Evolutionary conservation across 2,113 vertebrate species (phyloP), one percentile per base, ranked within the genome.

Genomic region (Crotalus horridus): DNA sequence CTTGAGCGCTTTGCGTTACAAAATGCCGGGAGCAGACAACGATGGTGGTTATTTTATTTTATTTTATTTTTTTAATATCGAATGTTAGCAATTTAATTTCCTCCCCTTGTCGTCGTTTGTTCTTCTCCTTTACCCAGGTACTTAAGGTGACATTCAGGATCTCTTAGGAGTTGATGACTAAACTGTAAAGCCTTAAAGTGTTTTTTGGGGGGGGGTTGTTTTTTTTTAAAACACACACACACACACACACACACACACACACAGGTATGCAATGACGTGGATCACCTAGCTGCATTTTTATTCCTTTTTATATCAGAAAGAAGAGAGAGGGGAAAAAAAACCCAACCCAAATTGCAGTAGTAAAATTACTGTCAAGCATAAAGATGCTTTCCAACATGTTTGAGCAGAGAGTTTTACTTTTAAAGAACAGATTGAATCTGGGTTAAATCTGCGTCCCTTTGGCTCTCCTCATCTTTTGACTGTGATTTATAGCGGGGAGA

Each of bases 381-480:
- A 6, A 93, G 93, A 88, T 89, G 85, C 2, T 64, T 89, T 39
- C 90, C 33, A 81, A 95, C 39, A 26, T 74, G 69, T 58, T 11
- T 89, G 48, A 87, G 29, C 10, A 86, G 13, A 23, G 56, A 39
- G 55, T 51, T 88, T 26, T 88, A 15, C 6, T 81, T 53, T 54
- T 10, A 43, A 91, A 61, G 6, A 55, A 54, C 43, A 56, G 39
- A 43, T 55, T 58, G 46, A 88, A 88, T 94, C 64, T 94, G 88
- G 90, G 81, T 21, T 4, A 93, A 94, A 74, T 46, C 91, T 43
- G 20, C 86, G 0, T 93, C 90, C 86, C 61, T 91, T 94, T 56
- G 33, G 11, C 89, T 90, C 91, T 26, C 92, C 81, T 33, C 58
- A 53, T 94, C 91, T 94, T 91, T 94, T 94, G 94, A 54, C 33